Base-by-base conservation (phyloP, 2,113 vertebrate species). In the Danionella cerebrum region DNA sequence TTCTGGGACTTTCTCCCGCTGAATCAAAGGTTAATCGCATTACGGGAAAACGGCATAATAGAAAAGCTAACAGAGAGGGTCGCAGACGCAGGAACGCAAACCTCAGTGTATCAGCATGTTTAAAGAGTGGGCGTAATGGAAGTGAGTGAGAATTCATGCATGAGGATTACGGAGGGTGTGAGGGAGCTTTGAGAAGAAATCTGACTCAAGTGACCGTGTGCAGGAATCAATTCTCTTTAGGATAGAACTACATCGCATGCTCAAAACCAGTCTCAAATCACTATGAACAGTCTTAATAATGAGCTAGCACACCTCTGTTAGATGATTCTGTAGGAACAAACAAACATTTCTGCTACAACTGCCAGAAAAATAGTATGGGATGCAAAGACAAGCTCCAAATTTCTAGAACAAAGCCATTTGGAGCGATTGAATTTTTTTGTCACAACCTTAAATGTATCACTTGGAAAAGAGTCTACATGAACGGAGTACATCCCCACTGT, bases 121-220 rank as follows among this genome's bases (percentile, higher is more conserved):
- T 69, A 73, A 72, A 72, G 36, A 62, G 77, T 12, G 53, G 57
- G 57, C 24, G 24, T 29, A 44, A 60, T 31, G 24, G 39, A 7
- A 39, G 36, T 22, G 21, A 41, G 22, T 11, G 22, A 58, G 8
- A 19, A 2, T 35, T 22, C 24, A 14, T 9, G 48, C 12, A n/a
- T 16, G 14, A 21, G 36, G 76, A 76, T 79, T 68, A 73, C 67
- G 59, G 59, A 69, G 21, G 67, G 77, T 75, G 75, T 74, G 76
- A 62, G 72, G 60, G 12, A 64, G 18, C 71, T 18, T 41, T 35
- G 27, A 29, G 29, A 45, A 38, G 19, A 36, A 36, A 31, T 35
- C 29, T 3, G 52, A 13, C n/a, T n/a, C n/a, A 6, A 8, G 29
- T 13, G 22, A 36, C 8, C 35, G 5, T 42, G 39, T 1, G 25